Conservation (phyloP, 2,888 invertebrate genomes). For the Lordiphosa fenestrarum region DNA sequence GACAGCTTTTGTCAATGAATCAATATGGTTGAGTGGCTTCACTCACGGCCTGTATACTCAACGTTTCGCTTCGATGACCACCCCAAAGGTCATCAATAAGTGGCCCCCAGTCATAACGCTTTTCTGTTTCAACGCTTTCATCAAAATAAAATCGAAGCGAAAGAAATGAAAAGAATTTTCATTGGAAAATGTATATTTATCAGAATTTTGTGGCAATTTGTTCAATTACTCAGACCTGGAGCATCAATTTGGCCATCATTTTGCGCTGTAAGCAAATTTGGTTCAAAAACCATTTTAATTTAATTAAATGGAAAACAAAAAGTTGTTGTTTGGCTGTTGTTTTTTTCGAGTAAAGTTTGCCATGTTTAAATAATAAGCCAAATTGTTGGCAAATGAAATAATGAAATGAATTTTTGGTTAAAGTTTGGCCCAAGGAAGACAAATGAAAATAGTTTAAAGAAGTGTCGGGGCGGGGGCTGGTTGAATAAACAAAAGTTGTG, state of each 20-base stretch:
- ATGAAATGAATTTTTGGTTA: background rate
- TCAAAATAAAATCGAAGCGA: slow-evolving; percentile 8
- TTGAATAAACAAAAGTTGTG: no score
- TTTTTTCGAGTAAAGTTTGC: slow-evolving; percentile 33
- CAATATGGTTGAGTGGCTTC: slow-evolving; percentile 52
- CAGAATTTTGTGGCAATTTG: slow-evolving; percentile 57
- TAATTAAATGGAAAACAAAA: slow-evolving; percentile 57
- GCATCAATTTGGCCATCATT: slow-evolving; percentile 51
- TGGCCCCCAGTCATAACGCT: slow-evolving; percentile 36
- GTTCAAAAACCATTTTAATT: slow-evolving; percentile 67
- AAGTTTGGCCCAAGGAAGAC: background rate
- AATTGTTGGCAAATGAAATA: slow-evolving; percentile 55
- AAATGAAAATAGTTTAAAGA: background rate
- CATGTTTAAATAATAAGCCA: slow-evolving; percentile 61
- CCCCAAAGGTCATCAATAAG: slow-evolving; percentile 66
- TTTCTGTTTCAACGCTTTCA: slow-evolving; percentile 39
- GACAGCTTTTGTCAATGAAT: slow-evolving; percentile 70
- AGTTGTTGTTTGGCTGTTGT: slow-evolving; percentile 17
- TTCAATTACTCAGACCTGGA: slow-evolving; percentile 57
- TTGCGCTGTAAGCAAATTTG: slow-evolving; percentile 41
- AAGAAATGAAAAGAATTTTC: slow-evolving; percentile 53
- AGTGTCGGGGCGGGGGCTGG: background rate
- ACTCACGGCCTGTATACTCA: slow-evolving; percentile 61
- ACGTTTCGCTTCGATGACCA: slow-evolving; percentile 49
- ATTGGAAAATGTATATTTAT: slow-evolving; percentile 30